Base-by-base conservation (phyloP, 2,797 vertebrate genomes). In the Pseudotriccus pelzelni region DNA sequence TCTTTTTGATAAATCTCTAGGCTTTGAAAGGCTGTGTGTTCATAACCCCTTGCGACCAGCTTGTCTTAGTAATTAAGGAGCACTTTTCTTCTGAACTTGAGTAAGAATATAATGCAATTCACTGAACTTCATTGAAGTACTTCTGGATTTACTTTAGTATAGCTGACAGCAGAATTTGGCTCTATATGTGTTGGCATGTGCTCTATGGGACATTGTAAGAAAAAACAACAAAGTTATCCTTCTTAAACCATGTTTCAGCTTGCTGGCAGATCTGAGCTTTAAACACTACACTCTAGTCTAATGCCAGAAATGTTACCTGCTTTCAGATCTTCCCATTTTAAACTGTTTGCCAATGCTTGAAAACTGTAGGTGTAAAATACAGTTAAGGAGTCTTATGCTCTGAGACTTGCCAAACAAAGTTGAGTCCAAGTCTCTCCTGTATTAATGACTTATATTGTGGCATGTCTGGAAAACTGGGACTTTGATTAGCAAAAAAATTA, bases 161-260 rank as follows among this genome's bases (percentile, higher is more conserved):
- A 91, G 84, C 25, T 96, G 82, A 96, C 84, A 91, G 94, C 94
- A 96, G 79, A 86, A 81, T 91, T 87, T 81, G 85, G 62, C 92
- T 93, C 79, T 86, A 75, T 93, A 62, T 91, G 15, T 4, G 4
- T 94, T 97, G 94, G 96, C 95, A 89, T 72, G 62, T 6, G 2
- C 84, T 94, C 87, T 97, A 72, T 91, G 76, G 84, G 87, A 72
- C 82, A 90, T 94, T 96, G 93, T 94, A 93, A 92, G 89, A 72
- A 96, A 96, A 93, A 84, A 66, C 76, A 95, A 94, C 93, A 96
- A 95, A 90, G 69, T 76, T 84, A 95, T 69, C 81, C 80, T 88
- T 84, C 49, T 92, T 80, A 91, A 89, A 75, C 90, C 87, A 8
- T 94, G 93, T 95, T 93, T 91, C 66, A 95, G 92, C 89, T 93